Percentiles rank a stretch among this genome's conserved stretches.
phyloP scores from a whole-genome alignment of 2,888 invertebrate species.

The Dioctria linearis region DNA sequence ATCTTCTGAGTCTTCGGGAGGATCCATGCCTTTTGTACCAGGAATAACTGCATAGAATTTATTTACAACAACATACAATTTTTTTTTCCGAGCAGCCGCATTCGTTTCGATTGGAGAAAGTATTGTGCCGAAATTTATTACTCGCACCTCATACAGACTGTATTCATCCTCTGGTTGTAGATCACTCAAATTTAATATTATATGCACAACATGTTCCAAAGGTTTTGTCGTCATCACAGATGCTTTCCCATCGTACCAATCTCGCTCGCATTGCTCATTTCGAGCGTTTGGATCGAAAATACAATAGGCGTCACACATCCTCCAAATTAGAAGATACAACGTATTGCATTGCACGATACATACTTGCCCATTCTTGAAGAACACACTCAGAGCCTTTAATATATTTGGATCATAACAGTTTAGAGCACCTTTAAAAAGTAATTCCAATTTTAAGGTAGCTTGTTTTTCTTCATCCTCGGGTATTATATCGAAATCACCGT shows the following conservation, averaged over 20 bases:
- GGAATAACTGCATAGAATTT: slow-evolving; percentile 66
- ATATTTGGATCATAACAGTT: slow-evolving; percentile 64
- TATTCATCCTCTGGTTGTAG: neutral
- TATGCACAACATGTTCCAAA: slow-evolving; percentile 66
- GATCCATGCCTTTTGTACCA: slow-evolving; percentile 65
- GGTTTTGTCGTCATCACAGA: slow-evolving; percentile 69
- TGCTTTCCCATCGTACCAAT: slow-evolving; percentile 72
- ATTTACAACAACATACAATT: slow-evolving; percentile 65
- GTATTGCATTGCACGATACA: slow-evolving; percentile 64
- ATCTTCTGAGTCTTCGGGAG: slow-evolving; percentile 63
- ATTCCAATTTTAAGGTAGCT: slow-evolving; percentile 16
- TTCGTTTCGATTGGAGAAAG: slow-evolving; percentile 58
- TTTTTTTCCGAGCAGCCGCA: neutral
- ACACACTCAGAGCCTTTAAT: slow-evolving; percentile 64
- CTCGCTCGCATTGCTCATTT: slow-evolving; percentile 63
- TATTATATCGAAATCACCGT: slow-evolving; percentile 65
- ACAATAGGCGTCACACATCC: slow-evolving; percentile 74
- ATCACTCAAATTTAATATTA: slow-evolving; percentile 65
- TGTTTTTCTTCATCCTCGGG: slow-evolving; percentile 64
- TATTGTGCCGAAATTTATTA: slow-evolving; percentile 65
- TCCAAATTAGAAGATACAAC: slow-evolving; percentile 70
- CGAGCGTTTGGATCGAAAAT: slow-evolving; percentile 76
- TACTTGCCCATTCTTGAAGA: slow-evolving; percentile 65
- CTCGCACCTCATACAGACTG: slow-evolving; percentile 64
- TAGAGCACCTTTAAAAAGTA: slow-evolving; percentile 27